Evolutionary conservation across 2,113 vertebrate species (phyloP), one percentile per base, ranked within the genome.

Genomic region (Hemiscyllium ocellatum): DNA sequence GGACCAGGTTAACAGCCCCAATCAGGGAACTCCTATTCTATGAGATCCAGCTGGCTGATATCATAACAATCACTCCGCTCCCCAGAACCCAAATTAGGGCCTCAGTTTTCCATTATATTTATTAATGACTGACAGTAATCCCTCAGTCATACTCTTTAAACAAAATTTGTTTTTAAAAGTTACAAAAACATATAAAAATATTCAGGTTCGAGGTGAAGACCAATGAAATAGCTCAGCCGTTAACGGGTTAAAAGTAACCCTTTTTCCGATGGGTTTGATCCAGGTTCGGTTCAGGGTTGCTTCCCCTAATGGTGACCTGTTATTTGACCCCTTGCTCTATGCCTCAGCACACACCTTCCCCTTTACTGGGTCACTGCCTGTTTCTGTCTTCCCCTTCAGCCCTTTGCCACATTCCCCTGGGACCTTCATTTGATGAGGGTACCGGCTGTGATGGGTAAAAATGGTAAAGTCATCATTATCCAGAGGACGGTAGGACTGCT

Each of bases 271-370:
- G 89, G 22, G 33, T 66, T 66, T 68, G 37, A 33, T 76, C 33
- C 89, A 93, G 89, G 68, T 68, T 93, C 89, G 24, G 89, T 93
- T 93, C 89, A 68, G 15, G 33, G 12, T 93, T 93, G 66, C 89
- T 19, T 37, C 61, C 29, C n/a, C 10, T 61, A 61, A 17, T n/a
- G 52, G 26, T 90, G 52, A 29, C 52, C 52, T 90, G 52, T 29
- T 5, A 1, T 37, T 66, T 93, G 61, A 93, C 89, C 2, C n/a
- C 56, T 22, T 37, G 61, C 61, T 93, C 22, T 10, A 87, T 29
- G 4, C 47, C 52, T 50, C 24, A 52, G 85, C 61, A 66, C n/a
- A 66, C 61, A 19, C 87, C 33, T 66, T 66, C 89, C 20, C 33
- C n/a, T 93, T 93, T 91, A 20, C 22, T 61, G 61, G 12, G 33